Conservation (phyloP, 2,888 invertebrate species). For the Melinaea marsaeus region DNA sequence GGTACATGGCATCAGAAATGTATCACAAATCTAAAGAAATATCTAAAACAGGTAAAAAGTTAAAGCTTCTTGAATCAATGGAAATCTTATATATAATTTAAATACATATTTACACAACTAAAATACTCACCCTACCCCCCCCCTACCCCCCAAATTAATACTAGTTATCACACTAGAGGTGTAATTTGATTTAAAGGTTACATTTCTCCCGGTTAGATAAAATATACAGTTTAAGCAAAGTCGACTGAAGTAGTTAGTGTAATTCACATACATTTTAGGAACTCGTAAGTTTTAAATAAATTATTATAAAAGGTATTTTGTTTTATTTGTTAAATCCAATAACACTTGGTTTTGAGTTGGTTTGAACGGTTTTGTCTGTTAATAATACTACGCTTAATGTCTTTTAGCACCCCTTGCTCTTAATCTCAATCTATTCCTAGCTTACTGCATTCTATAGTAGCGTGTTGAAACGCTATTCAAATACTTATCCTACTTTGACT, state of each 20-base stretch:
- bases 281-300: slow-evolving; percentile 58
- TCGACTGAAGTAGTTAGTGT: slow-evolving; percentile 34
- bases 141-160: slow-evolving; percentile 37
- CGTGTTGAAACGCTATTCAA: neutral
- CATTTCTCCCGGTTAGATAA: slow-evolving; percentile 24
- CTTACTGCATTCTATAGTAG: slow-evolving; percentile 2
- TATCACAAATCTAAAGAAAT: slow-evolving; percentile 64
- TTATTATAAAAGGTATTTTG: slow-evolving; percentile 44
- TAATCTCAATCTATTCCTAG: neutral
- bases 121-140: slow-evolving; percentile 38
- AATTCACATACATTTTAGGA: slow-evolving; percentile 45
- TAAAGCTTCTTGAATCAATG: slow-evolving; percentile 59
- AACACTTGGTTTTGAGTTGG: too few relatives aligned
- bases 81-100: slow-evolving; percentile 37
- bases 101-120: slow-evolving; percentile 48
- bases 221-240: slow-evolving; percentile 24
- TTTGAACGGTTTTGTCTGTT: too few relatives aligned
- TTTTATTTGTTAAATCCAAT: slow-evolving; percentile 11
- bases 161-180: slow-evolving; percentile 43
- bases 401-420: slow-evolving; percentile 12
- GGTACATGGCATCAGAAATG: slow-evolving; percentile 64
- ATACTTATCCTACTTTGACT: slow-evolving; percentile 18
- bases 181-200: slow-evolving; percentile 13
- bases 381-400: too few relatives aligned
- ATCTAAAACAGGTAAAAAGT: slow-evolving; percentile 51